Percentiles rank a stretch among this genome's conserved stretches.
These are phyloP conservation scores for Trachymyrmex septentrionalis DNA, from an alignment of 1,140 invertebrate species.

Conservation along the genomic window DNA sequence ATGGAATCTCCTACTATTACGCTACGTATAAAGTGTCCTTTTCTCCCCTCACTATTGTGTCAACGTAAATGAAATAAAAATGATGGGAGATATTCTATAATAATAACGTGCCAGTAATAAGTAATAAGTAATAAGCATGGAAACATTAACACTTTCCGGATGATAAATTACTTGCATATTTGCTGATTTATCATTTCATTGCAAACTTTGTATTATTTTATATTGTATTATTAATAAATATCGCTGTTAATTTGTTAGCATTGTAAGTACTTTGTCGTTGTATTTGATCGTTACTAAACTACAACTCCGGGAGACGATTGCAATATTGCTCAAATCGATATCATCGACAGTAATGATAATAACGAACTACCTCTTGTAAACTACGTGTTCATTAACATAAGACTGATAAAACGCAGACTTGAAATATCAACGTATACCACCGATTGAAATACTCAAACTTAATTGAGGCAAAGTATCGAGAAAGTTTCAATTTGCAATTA, in stretches of 20 bases:
- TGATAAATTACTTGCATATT: not conserved
- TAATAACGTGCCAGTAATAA: not conserved
- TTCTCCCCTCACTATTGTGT: not conserved
- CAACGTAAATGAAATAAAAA: not conserved
- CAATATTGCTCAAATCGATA: slow-evolving; percentile 81
- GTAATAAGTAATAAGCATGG: not conserved
- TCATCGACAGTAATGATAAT: slow-evolving; percentile 56
- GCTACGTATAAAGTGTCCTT: not conserved
- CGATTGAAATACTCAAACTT: slow-evolving; percentile 39
- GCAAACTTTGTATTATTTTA: slow-evolving; percentile 63
- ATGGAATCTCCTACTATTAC: not conserved
- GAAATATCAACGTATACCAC: not conserved
- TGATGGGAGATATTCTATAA: not conserved
- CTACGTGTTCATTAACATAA: slow-evolving; percentile 67
- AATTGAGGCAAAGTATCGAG: slow-evolving; percentile 10
- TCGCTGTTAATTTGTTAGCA: slow-evolving; percentile 78
- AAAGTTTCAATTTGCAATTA: not conserved
- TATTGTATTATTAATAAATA: slow-evolving; percentile 72
- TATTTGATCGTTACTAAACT: slow-evolving; percentile 66
- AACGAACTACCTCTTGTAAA: slow-evolving; percentile 72
- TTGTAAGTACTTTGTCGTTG: slow-evolving; percentile 63
- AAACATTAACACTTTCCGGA: not conserved
- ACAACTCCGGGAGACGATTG: slow-evolving; percentile 81
- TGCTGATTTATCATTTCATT: slow-evolving; percentile 13
- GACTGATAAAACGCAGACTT: slow-evolving; percentile 64